phyloP scores from a whole-genome alignment of 1,140 invertebrate genomes.

The Asbolus verrucosus region DNA sequence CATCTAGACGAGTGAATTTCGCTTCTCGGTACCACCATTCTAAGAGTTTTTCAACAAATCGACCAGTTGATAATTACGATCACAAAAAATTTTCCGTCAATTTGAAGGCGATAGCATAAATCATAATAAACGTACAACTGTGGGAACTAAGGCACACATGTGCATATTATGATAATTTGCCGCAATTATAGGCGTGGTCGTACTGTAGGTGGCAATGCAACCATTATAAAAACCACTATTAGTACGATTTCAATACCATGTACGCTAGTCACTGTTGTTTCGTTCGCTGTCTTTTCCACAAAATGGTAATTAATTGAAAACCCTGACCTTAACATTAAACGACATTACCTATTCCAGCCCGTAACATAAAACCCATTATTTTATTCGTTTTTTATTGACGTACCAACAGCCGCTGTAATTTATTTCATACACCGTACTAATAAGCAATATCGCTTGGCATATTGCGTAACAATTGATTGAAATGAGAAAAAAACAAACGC shows the following conservation, averaged over 20 bases:
- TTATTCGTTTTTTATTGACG: neutral
- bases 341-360: slow-evolving; percentile 1
- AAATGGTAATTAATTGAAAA: slow-evolving; percentile 12
- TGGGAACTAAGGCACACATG: slow-evolving; percentile 38
- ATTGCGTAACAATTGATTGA: slow-evolving; percentile 23
- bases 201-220: slow-evolving; percentile 33
- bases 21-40: too few species aligned
- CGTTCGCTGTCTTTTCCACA: slow-evolving; percentile 26
- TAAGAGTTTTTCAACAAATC: too few species aligned
- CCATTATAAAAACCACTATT: slow-evolving; percentile 9
- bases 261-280: slow-evolving; percentile 15
- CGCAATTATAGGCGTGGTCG: slow-evolving; percentile 35
- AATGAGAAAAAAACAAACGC: neutral
- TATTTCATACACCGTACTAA: slow-evolving; percentile 7
- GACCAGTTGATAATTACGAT: too few species aligned
- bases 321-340: slow-evolving; percentile 30
- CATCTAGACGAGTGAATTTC: too few species aligned
- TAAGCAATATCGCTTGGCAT: slow-evolving; percentile 14
- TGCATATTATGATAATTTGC: slow-evolving; percentile 38
- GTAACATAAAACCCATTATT: slow-evolving; percentile 32
- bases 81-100: slow-evolving; percentile 10
- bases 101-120: neutral
- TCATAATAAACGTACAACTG: slow-evolving; percentile 11
- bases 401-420: slow-evolving; percentile 15
- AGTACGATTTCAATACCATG: slow-evolving; percentile 10